phyloP scores from a whole-genome alignment of 2,113 vertebrate species.

The Danio rerio region GRCz12tu NC_133183.1:16409001-16409500 shows the following conservation, averaged over 20 bases:
- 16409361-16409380: neutral
- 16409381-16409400: neutral
- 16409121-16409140: slow-evolving; percentile 12
- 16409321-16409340: neutral
- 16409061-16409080: neutral
- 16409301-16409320: neutral
- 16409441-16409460: too few species aligned
- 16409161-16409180: slow-evolving; percentile 30
- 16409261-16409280: neutral
- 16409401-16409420: too few species aligned
- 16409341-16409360: neutral
- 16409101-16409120: neutral
- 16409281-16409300: slow-evolving; percentile 1
- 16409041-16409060: neutral
- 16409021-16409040: slow-evolving; percentile 11
- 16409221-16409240: slow-evolving; percentile 31
- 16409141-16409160: neutral
- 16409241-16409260: slow-evolving; percentile 37
- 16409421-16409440: neutral
- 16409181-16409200: neutral
- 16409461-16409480: neutral
- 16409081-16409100: neutral
- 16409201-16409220: neutral
- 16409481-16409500: too few species aligned
- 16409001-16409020: neutral